These are phyloP conservation scores for Bradypodion pumilum DNA, from an alignment of 2,797 vertebrate species.

Conservation along the genomic window DNA sequence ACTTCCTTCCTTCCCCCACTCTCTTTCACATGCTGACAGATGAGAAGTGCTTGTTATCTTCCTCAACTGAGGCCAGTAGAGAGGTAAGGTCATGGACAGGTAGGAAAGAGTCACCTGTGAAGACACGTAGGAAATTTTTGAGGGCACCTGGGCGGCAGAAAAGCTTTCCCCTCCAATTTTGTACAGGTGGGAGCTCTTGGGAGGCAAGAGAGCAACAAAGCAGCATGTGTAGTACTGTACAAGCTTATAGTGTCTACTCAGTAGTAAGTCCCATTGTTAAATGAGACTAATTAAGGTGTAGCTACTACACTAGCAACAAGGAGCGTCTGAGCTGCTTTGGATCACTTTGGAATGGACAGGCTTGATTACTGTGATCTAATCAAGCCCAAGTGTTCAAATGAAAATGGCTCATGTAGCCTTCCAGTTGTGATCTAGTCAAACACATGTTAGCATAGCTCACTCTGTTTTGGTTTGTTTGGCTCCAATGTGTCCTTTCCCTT, in stretches of 20 bases:
- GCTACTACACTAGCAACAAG: no score
- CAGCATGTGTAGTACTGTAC: background rate
- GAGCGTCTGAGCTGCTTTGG: no score
- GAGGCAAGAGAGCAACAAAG: background rate
- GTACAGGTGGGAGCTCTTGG: constrained; percentile 14
- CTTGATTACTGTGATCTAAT: no score
- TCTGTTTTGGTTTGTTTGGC: no score
- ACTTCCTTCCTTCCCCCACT: constrained; percentile 68
- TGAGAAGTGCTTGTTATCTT: constrained; percentile 47
- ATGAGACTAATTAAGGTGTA: no score
- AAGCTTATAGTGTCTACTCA: background rate
- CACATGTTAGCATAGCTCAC: no score
- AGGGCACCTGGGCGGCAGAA: constrained; percentile 23
- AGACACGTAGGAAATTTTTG: constrained; percentile 7
- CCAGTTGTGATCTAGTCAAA: no score
- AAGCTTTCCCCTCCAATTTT: constrained; percentile 30
- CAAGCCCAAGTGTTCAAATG: no score
- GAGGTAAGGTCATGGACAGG: constrained; percentile 25
- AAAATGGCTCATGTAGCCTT: no score
- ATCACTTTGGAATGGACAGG: no score
- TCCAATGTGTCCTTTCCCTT: no score
- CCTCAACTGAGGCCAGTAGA: constrained; percentile 4
- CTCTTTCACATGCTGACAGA: constrained; percentile 61
- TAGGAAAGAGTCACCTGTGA: constrained; percentile 17
- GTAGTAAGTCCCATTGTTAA: background rate